A percentile compares a stretch with the other conserved stretches of the same genome.
These are phyloP conservation scores for Drosophila sp. DNA, from an alignment of 1,140 invertebrate genomes.

Conservation along the genomic window DNA sequence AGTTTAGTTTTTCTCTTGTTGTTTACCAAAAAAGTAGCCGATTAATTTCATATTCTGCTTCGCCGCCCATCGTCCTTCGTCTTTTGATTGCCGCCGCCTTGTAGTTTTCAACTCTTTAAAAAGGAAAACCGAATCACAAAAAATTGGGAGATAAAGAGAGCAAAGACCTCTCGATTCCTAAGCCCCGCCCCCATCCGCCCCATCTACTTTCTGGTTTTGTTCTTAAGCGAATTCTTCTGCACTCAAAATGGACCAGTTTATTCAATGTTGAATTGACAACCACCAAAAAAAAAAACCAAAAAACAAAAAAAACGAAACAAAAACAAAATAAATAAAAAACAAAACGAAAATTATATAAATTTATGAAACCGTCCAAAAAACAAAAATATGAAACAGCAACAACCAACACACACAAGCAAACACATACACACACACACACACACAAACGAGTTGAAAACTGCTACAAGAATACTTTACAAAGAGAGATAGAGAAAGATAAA, in stretches of 20 bases:
- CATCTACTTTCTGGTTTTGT: neutral
- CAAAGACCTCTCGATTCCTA: neutral
- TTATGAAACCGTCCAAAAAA: constrained; percentile 77
- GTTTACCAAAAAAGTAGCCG: constrained; percentile 26
- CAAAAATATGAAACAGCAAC: constrained; percentile 53
- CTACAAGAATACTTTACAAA: constrained; percentile 56
- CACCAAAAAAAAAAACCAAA: constrained; percentile 67
- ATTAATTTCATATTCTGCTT: constrained; percentile 30
- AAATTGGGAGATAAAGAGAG: neutral
- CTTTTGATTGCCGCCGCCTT: constrained; percentile 49
- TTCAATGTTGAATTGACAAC: constrained; percentile 77
- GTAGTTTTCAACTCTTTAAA: constrained; percentile 76
- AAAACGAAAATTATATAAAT: constrained; percentile 66
- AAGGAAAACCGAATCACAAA: constrained; percentile 10
- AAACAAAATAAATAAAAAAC: constrained; percentile 55
- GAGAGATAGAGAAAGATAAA: constrained; percentile 4
- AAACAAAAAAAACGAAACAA: constrained; percentile 50
- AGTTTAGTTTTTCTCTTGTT: constrained; percentile 19
- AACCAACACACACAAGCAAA: constrained; percentile 31
- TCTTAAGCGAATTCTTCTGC: constrained; percentile 21
- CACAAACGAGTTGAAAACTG: constrained; percentile 77
- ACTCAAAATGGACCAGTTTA: constrained; percentile 74
- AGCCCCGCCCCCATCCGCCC: neutral
- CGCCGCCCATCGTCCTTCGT: constrained; percentile 9
- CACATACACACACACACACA: constrained; percentile 29